A percentile compares a stretch with the other conserved stretches of the same genome.
phyloP scores from a whole-genome alignment of 2,797 vertebrate genomes.

The Amazona finschi region DNA sequence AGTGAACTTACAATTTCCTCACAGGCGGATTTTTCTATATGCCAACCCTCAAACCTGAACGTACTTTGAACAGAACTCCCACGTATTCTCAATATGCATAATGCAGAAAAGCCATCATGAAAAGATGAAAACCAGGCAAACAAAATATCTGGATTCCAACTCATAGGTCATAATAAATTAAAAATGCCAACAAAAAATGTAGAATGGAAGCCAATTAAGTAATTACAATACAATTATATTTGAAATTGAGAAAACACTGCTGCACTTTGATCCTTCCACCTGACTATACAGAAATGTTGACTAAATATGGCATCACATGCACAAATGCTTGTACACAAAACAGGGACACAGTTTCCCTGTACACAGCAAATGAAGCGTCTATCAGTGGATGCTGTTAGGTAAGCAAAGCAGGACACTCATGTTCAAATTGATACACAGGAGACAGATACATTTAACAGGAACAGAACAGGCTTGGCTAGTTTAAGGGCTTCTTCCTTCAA shows the following conservation, averaged over 20 bases:
- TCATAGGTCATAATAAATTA: background rate
- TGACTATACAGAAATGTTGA: background rate
- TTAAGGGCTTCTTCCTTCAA: background rate
- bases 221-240: background rate
- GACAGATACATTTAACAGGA: background rate
- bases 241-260: background rate
- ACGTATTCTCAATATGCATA: background rate
- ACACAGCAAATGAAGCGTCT: background rate
- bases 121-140: background rate
- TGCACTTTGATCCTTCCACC: background rate
- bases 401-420: background rate
- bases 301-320: background rate
- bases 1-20: background rate
- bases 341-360: background rate
- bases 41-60: background rate
- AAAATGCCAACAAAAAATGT: background rate
- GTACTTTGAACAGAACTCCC: background rate
- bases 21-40: background rate
- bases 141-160: background rate
- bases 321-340: background rate
- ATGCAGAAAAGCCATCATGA: background rate
- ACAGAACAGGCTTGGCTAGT: background rate
- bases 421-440: background rate
- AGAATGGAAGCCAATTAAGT: background rate
- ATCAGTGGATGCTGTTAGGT: background rate